Evolutionary conservation across 2,113 vertebrate species (phyloP).

Genomic region (Dromiciops gliroides): DNA sequence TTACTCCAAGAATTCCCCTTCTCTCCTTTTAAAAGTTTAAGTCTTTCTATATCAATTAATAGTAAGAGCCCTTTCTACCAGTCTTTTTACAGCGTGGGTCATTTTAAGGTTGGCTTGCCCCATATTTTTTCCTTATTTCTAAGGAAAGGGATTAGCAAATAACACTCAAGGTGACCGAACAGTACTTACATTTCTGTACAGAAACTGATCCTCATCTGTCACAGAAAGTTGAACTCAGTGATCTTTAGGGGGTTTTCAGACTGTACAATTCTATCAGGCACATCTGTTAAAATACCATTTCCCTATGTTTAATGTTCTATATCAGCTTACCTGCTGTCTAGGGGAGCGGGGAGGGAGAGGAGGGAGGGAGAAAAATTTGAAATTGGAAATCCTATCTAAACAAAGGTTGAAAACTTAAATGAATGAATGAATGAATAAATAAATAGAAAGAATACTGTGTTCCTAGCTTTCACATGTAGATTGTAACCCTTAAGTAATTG

Average conservation of each 20-base stretch:
- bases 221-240: not conserved
- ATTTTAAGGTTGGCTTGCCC: not conserved
- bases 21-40: conserved; percentile 3
- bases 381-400: too few relatives aligned
- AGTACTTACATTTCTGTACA: not conserved
- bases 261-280: not conserved
- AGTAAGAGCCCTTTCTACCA: not conserved
- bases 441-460: too few relatives aligned
- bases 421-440: too few relatives aligned
- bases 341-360: too few relatives aligned
- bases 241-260: too few relatives aligned
- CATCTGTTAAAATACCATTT: not conserved
- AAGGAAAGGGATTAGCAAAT: not conserved
- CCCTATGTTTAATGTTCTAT: too few relatives aligned
- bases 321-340: too few relatives aligned
- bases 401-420: too few relatives aligned
- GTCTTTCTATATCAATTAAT: not conserved
- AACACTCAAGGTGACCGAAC: not conserved
- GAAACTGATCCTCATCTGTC: not conserved
- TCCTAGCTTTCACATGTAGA: too few relatives aligned
- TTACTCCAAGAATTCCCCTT: conserved; percentile 2
- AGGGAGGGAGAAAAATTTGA: too few relatives aligned
- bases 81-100: not conserved
- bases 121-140: not conserved
- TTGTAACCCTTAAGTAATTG: too few relatives aligned